Percentiles rank a stretch among this genome's conserved stretches.
These are phyloP conservation scores for Hipparchia semele DNA, from an alignment of 2,888 invertebrate genomes.

Conservation along the genomic window DNA sequence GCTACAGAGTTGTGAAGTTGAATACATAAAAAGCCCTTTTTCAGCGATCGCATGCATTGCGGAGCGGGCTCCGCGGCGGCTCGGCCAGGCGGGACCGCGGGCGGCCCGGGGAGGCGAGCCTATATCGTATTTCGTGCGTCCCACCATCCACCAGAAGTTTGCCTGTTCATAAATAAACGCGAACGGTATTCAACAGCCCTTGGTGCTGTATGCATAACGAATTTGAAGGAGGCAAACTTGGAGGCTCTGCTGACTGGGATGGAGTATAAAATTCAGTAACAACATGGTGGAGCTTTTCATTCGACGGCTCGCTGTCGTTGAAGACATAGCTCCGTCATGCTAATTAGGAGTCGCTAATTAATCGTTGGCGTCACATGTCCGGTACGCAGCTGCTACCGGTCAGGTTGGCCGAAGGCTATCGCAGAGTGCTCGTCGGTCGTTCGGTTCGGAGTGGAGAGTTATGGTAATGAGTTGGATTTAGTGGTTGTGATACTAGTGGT, in stretches of 20 bases:
- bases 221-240: constrained; percentile 84
- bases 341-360: constrained; percentile 59
- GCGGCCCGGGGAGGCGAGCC: constrained; percentile 69
- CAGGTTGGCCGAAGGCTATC: neutral
- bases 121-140: constrained; percentile 72
- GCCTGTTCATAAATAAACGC: constrained; percentile 85
- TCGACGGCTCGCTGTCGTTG: constrained; percentile 79
- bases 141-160: constrained; percentile 82
- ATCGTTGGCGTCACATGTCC: neutral
- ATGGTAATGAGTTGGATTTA: constrained; percentile 58
- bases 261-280: constrained; percentile 84
- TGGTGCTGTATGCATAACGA: constrained; percentile 85
- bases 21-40: constrained; percentile 87
- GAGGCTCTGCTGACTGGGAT: constrained; percentile 82
- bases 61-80: constrained; percentile 54
- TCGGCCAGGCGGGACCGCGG: constrained; percentile 44
- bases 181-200: constrained; percentile 84
- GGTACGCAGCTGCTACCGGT: neutral
- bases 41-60: constrained; percentile 82
- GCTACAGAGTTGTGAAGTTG: constrained; percentile 86
- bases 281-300: constrained; percentile 83
- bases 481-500: constrained; percentile 49
- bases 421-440: constrained; percentile 10
- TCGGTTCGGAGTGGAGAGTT: constrained; percentile 43
- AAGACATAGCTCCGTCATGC: constrained; percentile 78